Percentiles rank a stretch among this genome's conserved stretches.
These are phyloP conservation scores for Periplaneta americana DNA, from an alignment of 1,140 invertebrate genomes.

Conservation along the genomic window DNA sequence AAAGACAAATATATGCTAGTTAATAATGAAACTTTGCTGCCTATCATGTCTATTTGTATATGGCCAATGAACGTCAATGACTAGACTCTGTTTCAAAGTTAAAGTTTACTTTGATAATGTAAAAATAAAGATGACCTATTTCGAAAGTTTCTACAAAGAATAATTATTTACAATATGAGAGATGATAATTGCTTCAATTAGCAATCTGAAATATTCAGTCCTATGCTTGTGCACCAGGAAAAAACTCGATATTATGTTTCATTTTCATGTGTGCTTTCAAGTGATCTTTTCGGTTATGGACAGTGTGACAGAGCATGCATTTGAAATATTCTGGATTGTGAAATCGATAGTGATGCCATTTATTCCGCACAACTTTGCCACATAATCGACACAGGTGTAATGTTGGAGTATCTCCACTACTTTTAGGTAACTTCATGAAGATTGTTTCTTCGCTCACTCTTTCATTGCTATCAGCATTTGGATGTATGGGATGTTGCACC, in stretches of 20 bases:
- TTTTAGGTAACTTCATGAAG: constrained; percentile 5
- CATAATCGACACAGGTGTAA: constrained; percentile 22
- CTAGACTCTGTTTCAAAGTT: too few species aligned
- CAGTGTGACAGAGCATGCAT: not conserved
- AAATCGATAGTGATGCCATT: constrained; percentile 13
- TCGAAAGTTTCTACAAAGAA: too few species aligned
- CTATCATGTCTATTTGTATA: too few species aligned
- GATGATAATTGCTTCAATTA: not conserved
- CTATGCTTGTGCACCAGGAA: not conserved
- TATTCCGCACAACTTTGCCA: constrained; percentile 14
- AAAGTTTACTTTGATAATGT: too few species aligned
- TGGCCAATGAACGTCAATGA: too few species aligned
- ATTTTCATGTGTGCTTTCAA: constrained; percentile 45
- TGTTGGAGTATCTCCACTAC: constrained; percentile 3
- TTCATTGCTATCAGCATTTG: not conserved
- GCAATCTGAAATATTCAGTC: not conserved
- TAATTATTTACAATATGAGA: too few species aligned
- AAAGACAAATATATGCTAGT: too few species aligned
- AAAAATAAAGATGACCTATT: too few species aligned
- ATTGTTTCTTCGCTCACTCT: not conserved
- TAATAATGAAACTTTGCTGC: too few species aligned
- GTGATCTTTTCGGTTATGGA: constrained; percentile 8
- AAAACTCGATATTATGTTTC: constrained; percentile 46
- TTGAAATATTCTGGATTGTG: constrained; percentile 10
- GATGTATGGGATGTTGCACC: not conserved